These are phyloP conservation scores for Andrena cerasifolii DNA, from an alignment of 1,140 invertebrate species.

Conservation along the genomic window DNA sequence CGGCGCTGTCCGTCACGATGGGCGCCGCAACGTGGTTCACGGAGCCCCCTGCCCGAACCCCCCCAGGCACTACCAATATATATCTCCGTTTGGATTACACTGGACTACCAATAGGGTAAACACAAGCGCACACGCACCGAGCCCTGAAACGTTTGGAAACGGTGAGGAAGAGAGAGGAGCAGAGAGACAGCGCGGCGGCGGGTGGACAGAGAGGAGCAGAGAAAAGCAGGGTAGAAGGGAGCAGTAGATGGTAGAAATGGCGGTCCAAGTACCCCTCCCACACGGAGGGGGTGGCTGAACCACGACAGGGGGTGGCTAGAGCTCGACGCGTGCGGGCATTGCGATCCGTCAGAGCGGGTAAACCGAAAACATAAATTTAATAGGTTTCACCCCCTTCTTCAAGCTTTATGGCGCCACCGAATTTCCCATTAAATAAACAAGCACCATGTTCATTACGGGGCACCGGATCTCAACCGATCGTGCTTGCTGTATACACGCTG, in stretches of 20 bases:
- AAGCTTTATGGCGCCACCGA: constrained; percentile 81
- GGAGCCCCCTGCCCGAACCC: constrained; percentile 47
- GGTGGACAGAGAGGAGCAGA: constrained; percentile 17
- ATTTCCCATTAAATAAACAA: constrained; percentile 83
- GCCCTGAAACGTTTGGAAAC: constrained; percentile 10
- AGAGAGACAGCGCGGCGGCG: constrained; percentile 16
- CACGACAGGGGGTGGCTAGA: constrained; percentile 53
- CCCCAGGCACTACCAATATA: constrained; percentile 55
- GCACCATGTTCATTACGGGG: constrained; percentile 80
- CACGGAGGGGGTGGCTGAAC: constrained; percentile 40
- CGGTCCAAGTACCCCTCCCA: no score
- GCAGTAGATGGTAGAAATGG: constrained; percentile 62
- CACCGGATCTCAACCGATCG: constrained; percentile 61
- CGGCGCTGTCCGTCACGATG: constrained; percentile 75
- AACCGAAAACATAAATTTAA: constrained; percentile 82
- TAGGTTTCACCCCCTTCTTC: constrained; percentile 80
- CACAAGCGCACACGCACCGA: constrained; percentile 62
- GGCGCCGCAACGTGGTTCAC: constrained; percentile 68
- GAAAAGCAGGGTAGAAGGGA: constrained; percentile 36
- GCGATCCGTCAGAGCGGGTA: constrained; percentile 82
- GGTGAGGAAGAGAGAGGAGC: constrained; percentile 6
- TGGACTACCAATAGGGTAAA: constrained; percentile 77
- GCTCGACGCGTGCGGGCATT: constrained; percentile 74
- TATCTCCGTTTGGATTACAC: constrained; percentile 76
- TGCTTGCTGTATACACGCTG: constrained; percentile 50